Conservation (phyloP, 1,140 invertebrate species). For the Anastrepha ludens region DNA sequence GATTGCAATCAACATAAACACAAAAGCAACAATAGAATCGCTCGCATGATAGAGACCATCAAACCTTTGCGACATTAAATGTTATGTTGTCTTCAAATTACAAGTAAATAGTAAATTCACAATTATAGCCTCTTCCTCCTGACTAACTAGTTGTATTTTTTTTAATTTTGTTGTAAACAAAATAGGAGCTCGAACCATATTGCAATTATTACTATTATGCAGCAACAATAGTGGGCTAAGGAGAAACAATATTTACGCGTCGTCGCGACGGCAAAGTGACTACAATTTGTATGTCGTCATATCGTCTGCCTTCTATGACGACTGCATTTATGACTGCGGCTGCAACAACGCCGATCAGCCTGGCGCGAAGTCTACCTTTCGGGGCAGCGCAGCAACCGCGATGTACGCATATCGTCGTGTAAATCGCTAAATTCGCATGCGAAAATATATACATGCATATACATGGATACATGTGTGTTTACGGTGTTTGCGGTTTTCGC, state of each 20-base stretch:
- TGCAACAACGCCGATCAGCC: conserved; percentile 10
- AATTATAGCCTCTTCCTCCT: no score
- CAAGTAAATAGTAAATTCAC: no score
- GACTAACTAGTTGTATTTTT: no score
- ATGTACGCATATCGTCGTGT: background rate
- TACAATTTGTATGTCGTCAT: background rate
- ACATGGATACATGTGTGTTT: background rate
- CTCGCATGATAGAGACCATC: no score
- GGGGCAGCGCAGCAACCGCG: background rate
- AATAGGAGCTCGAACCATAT: background rate
- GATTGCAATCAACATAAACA: no score
- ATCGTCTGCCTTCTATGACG: conserved; percentile 12
- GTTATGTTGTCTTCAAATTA: no score
- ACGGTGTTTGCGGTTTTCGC: conserved; percentile 6
- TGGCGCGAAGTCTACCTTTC: background rate
- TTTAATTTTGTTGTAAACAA: background rate
- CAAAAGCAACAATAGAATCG: no score
- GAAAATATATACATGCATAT: background rate
- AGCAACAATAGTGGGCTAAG: background rate
- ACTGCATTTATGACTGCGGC: conserved; percentile 19
- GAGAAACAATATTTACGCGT: background rate
- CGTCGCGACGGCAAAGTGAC: background rate
- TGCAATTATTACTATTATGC: background rate
- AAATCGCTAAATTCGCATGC: conserved; percentile 30
- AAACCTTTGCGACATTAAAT: no score